A percentile compares a stretch with the other conserved stretches of the same genome.
Conservation (phyloP, 1,140 invertebrate genomes). For the Globodera ellingtonae region DNA sequence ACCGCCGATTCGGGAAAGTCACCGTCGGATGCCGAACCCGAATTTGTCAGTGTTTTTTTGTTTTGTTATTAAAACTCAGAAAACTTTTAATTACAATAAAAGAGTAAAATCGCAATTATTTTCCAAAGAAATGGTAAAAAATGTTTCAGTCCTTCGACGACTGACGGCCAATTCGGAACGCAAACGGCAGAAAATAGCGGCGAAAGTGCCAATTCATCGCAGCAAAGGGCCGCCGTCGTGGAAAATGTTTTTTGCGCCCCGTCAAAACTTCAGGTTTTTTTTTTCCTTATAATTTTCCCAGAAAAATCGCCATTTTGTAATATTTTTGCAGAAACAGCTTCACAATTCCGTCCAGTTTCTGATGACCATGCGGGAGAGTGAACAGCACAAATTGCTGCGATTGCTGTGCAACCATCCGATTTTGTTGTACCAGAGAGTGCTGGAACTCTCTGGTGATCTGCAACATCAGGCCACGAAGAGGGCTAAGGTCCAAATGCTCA, state of each 20-base stretch:
- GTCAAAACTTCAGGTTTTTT: neutral
- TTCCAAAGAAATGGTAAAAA: neutral
- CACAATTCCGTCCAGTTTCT: neutral
- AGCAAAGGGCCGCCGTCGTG: neutral
- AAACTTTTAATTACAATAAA: no score
- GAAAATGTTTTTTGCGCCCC: neutral
- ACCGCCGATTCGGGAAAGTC: neutral
- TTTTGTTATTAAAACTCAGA: neutral
- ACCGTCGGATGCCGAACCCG: no score
- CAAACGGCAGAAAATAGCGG: neutral
- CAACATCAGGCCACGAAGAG: neutral
- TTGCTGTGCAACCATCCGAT: slow-evolving; percentile 5
- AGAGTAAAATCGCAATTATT: neutral
- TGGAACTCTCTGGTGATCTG: neutral
- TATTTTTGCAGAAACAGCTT: neutral
- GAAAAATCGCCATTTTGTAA: neutral
- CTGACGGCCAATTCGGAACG: neutral
- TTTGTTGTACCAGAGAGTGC: slow-evolving; percentile 3
- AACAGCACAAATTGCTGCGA: neutral
- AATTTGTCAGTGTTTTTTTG: neutral
- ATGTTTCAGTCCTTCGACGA: neutral
- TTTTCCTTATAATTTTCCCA: neutral
- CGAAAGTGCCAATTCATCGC: slow-evolving; percentile 5
- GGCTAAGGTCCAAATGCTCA: neutral
- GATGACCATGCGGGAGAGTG: neutral